These are phyloP conservation scores for Cephus rjabovi DNA, from an alignment of 2,888 invertebrate species.

Conservation along the genomic window DNA sequence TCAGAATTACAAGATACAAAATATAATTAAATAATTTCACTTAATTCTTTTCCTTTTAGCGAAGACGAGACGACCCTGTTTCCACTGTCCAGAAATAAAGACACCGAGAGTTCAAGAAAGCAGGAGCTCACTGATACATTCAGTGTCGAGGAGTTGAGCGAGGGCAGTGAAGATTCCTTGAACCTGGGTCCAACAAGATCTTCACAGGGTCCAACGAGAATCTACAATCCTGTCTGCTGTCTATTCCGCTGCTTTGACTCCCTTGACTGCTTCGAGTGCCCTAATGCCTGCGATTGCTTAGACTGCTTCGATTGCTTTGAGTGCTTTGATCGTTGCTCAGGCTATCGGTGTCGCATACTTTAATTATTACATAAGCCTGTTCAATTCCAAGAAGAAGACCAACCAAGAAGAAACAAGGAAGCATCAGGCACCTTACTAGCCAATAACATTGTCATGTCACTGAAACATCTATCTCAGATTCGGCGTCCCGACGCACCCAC, in stretches of 20 bases:
- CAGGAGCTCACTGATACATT: slow-evolving; percentile 71
- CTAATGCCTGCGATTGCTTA: neutral
- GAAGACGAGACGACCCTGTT: slow-evolving; percentile 66
- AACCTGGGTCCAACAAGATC: slow-evolving; percentile 55
- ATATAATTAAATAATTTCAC: neutral
- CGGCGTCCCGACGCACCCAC: neutral
- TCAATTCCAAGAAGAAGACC: neutral
- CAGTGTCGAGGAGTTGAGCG: slow-evolving; percentile 70
- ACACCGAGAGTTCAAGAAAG: slow-evolving; percentile 55
- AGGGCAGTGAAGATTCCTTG: slow-evolving; percentile 59
- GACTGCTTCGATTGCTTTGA: neutral
- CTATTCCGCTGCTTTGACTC: slow-evolving; percentile 27
- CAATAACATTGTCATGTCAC: neutral
- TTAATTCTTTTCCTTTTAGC: slow-evolving; percentile 37
- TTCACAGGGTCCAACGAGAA: slow-evolving; percentile 53
- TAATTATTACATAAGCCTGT: neutral
- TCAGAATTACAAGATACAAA: no score
- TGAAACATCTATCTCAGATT: neutral
- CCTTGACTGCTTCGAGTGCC: neutral
- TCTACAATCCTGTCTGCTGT: slow-evolving; percentile 55
- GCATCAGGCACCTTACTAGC: neutral
- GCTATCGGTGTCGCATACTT: neutral
- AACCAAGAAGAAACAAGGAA: neutral
- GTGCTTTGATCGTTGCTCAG: neutral
- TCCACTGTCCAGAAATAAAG: slow-evolving; percentile 61